Percentiles rank a stretch among this genome's conserved stretches.
Evolutionary conservation across 2,113 vertebrate species (phyloP).

Genomic region (Candoia aspera): DNA sequence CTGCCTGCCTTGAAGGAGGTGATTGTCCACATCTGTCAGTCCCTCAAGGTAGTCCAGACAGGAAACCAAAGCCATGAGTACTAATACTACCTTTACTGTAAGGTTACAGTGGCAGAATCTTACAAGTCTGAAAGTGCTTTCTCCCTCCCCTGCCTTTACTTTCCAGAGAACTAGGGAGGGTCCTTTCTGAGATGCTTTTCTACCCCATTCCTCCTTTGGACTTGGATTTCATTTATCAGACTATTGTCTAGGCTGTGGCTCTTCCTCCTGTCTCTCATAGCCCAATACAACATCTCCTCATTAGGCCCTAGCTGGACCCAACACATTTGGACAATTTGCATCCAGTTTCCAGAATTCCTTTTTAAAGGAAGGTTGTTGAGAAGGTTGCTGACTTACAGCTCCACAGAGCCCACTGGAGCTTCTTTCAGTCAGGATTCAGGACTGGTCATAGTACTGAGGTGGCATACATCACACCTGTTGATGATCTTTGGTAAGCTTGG

Average conservation of each 20-base stretch:
- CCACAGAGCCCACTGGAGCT: neutral
- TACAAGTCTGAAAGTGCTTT: neutral
- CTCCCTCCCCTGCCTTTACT: neutral
- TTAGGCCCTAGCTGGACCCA: neutral
- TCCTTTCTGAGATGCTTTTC: neutral
- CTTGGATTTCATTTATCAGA: no score
- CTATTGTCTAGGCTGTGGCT: no score
- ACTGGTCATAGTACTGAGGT: neutral
- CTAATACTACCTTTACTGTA: neutral
- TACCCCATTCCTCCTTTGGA: neutral
- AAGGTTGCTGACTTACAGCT: neutral
- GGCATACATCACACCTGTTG: neutral
- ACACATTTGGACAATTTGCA: neutral
- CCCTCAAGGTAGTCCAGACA: neutral
- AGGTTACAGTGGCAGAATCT: neutral
- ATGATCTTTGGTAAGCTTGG: neutral
- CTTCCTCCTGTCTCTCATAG: neutral
- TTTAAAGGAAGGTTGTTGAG: no score
- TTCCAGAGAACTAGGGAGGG: neutral
- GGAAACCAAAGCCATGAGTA: neutral
- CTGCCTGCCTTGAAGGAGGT: neutral
- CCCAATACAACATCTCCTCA: neutral
- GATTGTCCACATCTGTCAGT: neutral
- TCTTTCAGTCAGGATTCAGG: neutral
- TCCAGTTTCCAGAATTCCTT: no score